Evolutionary conservation across 2,797 vertebrate genomes (phyloP).

Genomic region (Heliangelus exortis): DNA sequence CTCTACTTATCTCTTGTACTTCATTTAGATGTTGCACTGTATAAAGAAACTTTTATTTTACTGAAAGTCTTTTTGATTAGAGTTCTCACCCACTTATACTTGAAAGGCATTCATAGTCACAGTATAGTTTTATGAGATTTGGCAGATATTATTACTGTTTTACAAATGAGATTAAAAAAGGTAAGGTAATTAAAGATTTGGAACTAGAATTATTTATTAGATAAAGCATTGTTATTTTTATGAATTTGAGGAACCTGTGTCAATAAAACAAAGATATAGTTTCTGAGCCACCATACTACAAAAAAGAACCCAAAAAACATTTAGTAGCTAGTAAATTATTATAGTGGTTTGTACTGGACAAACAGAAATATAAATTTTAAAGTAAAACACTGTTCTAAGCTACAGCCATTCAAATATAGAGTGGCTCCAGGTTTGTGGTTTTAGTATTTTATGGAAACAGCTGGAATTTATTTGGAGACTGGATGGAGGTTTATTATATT

Average conservation of each 20-base stretch:
- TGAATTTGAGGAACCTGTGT: neutral
- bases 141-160: neutral
- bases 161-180: neutral
- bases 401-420: neutral
- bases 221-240: neutral
- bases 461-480: neutral
- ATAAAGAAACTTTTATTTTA: neutral
- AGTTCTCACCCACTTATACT: neutral
- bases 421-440: neutral
- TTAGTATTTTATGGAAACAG: neutral
- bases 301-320: neutral
- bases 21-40: neutral
- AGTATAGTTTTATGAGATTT: neutral
- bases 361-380: neutral
- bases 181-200: neutral
- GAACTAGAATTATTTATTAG: neutral
- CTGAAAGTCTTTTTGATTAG: neutral
- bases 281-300: neutral
- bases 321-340: neutral
- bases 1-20: neutral
- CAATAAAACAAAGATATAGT: neutral
- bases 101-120: neutral
- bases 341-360: neutral
- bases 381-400: neutral
- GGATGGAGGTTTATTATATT: conserved; percentile 52